Evolutionary conservation across 2,888 invertebrate genomes (phyloP).

Genomic region (Orthosia gothica): DNA sequence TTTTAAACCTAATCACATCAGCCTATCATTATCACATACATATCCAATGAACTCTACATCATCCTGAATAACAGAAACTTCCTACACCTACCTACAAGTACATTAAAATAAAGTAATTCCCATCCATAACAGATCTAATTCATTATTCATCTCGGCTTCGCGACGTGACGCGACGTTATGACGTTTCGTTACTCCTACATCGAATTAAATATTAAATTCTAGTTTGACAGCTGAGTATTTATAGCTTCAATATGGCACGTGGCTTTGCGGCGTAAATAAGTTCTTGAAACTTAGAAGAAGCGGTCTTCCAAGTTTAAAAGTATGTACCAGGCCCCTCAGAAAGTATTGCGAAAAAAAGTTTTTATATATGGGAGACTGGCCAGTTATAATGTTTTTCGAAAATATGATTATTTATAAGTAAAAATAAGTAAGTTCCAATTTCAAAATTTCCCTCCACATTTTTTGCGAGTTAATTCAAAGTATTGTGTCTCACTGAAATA

Average conservation of each 20-base stretch:
- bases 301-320: neutral
- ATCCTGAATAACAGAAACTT: slow-evolving; percentile 6
- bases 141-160: slow-evolving; percentile 63
- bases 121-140: slow-evolving; percentile 51
- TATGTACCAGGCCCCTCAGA: too few relatives aligned
- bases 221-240: slow-evolving; percentile 63
- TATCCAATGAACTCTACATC: neutral
- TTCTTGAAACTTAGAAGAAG: neutral
- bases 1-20: neutral
- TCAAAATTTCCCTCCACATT: too few relatives aligned
- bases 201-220: slow-evolving; percentile 68
- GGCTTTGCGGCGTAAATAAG: slow-evolving; percentile 7
- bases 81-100: neutral
- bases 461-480: too few relatives aligned
- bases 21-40: neutral
- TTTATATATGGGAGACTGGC: too few relatives aligned
- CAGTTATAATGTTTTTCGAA: too few relatives aligned
- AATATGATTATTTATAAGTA: too few relatives aligned
- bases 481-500: too few relatives aligned
- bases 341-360: too few relatives aligned
- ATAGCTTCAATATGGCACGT: slow-evolving; percentile 41
- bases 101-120: slow-evolving; percentile 49
- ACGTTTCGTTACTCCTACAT: slow-evolving; percentile 57
- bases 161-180: slow-evolving; percentile 50
- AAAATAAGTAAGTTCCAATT: too few relatives aligned